Conservation (phyloP, 2,888 invertebrate species). For the Drosophila algonquin region DNA sequence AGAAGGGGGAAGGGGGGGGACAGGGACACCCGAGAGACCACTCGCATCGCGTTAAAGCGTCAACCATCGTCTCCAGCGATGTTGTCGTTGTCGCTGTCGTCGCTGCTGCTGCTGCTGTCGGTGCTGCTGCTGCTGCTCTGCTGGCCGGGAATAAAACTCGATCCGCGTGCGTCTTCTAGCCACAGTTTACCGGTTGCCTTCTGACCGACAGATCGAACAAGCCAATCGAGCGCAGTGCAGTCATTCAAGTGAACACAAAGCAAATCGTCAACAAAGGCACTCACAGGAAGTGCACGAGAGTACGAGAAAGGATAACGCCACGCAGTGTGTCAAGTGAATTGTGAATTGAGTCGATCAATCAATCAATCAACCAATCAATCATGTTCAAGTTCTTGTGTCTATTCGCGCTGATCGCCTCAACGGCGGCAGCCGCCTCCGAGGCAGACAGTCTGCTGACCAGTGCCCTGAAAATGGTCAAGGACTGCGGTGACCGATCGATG, state of each 20-base stretch:
- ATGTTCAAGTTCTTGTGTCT: conserved; percentile 85
- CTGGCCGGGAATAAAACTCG: conserved; percentile 84
- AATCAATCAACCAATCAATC: conserved; percentile 26
- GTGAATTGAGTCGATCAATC: neutral
- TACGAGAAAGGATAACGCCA: conserved; percentile 41
- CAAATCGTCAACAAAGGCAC: conserved; percentile 22
- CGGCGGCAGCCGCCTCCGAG: conserved; percentile 84
- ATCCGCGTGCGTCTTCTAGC: conserved; percentile 83
- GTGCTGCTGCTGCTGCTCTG: conserved; percentile 56
- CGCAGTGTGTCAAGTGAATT: conserved; percentile 59
- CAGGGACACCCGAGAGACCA: conserved; percentile 6
- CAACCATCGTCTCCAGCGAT: conserved; percentile 35
- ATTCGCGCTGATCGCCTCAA: conserved; percentile 85
- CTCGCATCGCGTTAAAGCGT: conserved; percentile 49
- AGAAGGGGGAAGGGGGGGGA: neutral
- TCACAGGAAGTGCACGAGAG: conserved; percentile 38
- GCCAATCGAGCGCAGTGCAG: conserved; percentile 80
- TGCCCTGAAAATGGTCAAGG: conserved; percentile 88
- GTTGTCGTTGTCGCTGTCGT: conserved; percentile 43
- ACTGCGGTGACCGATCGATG: conserved; percentile 89
- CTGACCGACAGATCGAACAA: conserved; percentile 82
- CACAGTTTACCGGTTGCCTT: conserved; percentile 85
- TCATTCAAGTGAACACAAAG: conserved; percentile 59
- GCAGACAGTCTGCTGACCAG: conserved; percentile 86
- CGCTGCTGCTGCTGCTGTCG: conserved; percentile 36